Conservation (phyloP, 1,140 invertebrate genomes). For the Schlechtendalia chinensis region DNA sequence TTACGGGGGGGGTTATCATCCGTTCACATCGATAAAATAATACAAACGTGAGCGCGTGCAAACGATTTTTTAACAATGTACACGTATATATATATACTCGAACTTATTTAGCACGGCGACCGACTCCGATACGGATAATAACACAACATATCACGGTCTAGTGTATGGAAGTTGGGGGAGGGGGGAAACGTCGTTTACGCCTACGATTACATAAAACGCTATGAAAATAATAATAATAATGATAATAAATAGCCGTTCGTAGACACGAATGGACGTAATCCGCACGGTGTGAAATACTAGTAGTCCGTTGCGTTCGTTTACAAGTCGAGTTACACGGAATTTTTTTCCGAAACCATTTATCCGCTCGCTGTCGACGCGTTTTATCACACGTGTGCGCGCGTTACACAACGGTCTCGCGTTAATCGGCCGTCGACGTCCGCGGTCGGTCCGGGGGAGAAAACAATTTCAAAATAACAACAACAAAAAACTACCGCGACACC, state of each 20-base stretch:
- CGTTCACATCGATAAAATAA: background rate
- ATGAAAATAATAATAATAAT: slow-evolving; percentile 6
- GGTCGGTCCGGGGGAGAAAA: background rate
- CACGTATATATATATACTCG: background rate
- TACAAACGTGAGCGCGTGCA: too few species aligned
- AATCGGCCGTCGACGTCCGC: background rate
- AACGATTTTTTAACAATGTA: background rate
- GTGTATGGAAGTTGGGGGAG: background rate
- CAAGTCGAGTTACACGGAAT: background rate
- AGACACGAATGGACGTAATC: background rate
- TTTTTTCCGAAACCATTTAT: slow-evolving; percentile 4
- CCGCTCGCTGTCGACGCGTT: background rate
- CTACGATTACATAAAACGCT: background rate
- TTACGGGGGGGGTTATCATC: background rate
- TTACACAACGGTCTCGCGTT: background rate
- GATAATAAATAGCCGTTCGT: background rate
- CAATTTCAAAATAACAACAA: background rate
- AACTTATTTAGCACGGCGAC: background rate
- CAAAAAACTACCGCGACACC: background rate
- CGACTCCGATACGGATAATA: too few species aligned
- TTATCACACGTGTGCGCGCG: background rate
- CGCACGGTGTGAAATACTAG: background rate
- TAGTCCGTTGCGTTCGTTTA: slow-evolving; percentile 27
- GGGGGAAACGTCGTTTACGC: too few species aligned
- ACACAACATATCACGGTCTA: too few species aligned